These are phyloP conservation scores for Scaptomyza flava DNA, from an alignment of 2,888 invertebrate species.

Conservation along the genomic window DNA sequence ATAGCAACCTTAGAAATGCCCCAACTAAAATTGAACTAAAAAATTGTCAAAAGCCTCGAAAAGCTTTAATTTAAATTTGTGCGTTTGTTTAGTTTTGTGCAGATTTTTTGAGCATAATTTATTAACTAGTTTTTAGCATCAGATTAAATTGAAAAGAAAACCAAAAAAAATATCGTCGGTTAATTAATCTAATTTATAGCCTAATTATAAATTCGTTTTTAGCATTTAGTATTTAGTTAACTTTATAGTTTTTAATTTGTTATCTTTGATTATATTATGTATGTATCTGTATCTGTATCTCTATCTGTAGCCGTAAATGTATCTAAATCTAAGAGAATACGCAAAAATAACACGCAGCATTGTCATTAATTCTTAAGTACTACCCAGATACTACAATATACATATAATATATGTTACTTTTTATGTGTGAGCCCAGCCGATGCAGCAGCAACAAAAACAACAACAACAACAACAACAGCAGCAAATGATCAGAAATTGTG, in stretches of 20 bases:
- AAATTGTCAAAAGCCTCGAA: constrained; percentile 26
- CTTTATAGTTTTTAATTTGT: constrained; percentile 61
- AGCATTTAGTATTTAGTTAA: constrained; percentile 58
- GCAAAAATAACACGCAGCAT: constrained; percentile 68
- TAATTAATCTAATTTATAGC: constrained; percentile 29
- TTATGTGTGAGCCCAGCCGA: constrained; percentile 55
- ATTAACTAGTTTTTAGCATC: constrained; percentile 75
- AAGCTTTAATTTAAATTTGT: constrained; percentile 68
- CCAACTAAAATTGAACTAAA: constrained; percentile 1
- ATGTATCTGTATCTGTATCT: constrained; percentile 37
- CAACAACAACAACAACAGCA: constrained; percentile 24
- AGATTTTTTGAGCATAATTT: constrained; percentile 62
- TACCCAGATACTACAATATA: constrained; percentile 26
- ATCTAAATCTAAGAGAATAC: constrained; percentile 48
- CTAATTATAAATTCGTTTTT: constrained; percentile 30
- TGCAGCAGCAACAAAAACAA: constrained; percentile 17
- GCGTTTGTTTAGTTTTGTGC: constrained; percentile 42
- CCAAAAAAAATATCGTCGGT: constrained; percentile 14
- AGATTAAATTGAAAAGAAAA: constrained; percentile 28
- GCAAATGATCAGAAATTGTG: constrained; percentile 44
- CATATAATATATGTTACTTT: constrained; percentile 57
- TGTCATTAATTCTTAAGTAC: constrained; percentile 72
- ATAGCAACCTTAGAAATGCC: background rate
- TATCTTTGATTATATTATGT: constrained; percentile 53
- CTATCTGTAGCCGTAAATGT: constrained; percentile 56